A percentile compares a stretch with the other conserved stretches of the same genome.
phyloP scores from a whole-genome alignment of 2,888 invertebrate species.

The Autographa gamma region DNA sequence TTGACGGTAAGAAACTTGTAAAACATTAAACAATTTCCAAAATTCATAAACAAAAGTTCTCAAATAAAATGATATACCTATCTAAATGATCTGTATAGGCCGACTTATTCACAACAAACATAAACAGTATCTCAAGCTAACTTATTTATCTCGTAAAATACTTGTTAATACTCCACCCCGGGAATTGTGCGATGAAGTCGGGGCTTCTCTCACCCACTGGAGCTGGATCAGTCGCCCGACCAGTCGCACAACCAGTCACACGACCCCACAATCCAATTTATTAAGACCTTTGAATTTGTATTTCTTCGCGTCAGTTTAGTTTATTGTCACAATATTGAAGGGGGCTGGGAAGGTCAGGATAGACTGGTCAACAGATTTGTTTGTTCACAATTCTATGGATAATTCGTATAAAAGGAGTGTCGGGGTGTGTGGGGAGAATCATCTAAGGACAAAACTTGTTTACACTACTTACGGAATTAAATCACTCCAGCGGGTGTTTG shows the following conservation, averaged over 20 bases:
- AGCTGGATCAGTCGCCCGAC: constrained; percentile 65
- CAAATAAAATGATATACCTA: constrained; percentile 43
- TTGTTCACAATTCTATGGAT: constrained; percentile 70
- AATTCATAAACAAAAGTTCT: constrained; percentile 12
- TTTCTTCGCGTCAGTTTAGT: constrained; percentile 61
- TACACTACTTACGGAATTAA: constrained; percentile 86
- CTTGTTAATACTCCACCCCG: constrained; percentile 85
- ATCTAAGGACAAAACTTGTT: constrained; percentile 80
- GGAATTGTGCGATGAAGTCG: constrained; percentile 73
- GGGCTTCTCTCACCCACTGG: constrained; percentile 70
- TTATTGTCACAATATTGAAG: constrained; percentile 53
- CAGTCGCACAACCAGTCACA: constrained; percentile 62
- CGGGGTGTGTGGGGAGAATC: constrained; percentile 67
- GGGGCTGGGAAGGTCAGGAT: constrained; percentile 60
- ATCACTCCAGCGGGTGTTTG: constrained; percentile 78
- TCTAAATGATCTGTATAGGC: constrained; percentile 45
- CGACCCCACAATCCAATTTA: constrained; percentile 68
- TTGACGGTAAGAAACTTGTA: constrained; percentile 5
- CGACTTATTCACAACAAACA: constrained; percentile 65
- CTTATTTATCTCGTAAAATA: constrained; percentile 87
- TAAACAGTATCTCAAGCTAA: constrained; percentile 81
- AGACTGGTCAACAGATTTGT: constrained; percentile 67
- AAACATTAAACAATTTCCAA: constrained; percentile 24
- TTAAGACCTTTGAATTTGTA: constrained; percentile 70
- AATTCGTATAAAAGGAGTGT: constrained; percentile 64